Evolutionary conservation across 1,140 invertebrate genomes (phyloP).

Genomic region (Pseudobourletiella spinata): DNA sequence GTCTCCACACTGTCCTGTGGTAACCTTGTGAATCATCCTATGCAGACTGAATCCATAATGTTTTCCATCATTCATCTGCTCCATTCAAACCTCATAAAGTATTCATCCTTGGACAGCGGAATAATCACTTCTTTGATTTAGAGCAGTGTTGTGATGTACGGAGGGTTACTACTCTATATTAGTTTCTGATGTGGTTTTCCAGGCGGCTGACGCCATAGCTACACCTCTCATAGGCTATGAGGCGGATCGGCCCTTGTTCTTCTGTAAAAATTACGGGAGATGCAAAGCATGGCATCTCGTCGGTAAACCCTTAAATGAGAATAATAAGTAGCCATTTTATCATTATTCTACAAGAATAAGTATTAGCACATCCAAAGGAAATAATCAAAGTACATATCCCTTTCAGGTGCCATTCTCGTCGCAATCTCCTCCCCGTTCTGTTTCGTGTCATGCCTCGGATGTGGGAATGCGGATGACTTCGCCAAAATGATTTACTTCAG

Average conservation of each 20-base stretch:
- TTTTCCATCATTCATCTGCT: no score
- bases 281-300: conserved; percentile 86
- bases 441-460: conserved; percentile 70
- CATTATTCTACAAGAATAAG: not conserved
- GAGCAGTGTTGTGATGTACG: no score
- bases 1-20: no score
- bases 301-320: conserved; percentile 50
- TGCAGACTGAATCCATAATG: no score
- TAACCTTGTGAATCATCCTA: no score
- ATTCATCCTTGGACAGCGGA: no score
- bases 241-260: conserved; percentile 56
- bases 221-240: conserved; percentile 69
- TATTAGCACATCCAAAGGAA: not conserved
- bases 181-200: no score
- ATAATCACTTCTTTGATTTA: no score
- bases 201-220: conserved; percentile 24
- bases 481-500: conserved; percentile 78
- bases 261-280: conserved; percentile 60
- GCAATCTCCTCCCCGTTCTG: conserved; percentile 76
- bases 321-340: not conserved
- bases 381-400: not conserved
- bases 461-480: conserved; percentile 51
- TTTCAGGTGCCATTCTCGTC: conserved; percentile 41
- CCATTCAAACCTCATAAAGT: no score
- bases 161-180: no score